Percentiles rank a stretch among this genome's conserved stretches.
Conservation (phyloP, 1,140 invertebrate genomes). For the Drosophila guanche region DNA sequence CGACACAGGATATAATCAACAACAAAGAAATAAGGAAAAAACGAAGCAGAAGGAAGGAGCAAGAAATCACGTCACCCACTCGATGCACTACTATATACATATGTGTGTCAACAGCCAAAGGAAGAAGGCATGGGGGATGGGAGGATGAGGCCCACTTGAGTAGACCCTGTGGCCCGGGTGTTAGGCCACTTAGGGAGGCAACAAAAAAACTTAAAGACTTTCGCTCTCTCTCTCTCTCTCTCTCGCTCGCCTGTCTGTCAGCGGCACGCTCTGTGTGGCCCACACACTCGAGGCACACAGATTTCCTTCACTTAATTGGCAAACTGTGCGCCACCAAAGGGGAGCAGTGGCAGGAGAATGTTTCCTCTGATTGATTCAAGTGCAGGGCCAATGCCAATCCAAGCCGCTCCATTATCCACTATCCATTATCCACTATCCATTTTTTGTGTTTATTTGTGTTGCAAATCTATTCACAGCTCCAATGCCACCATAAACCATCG, state of each 20-base stretch:
- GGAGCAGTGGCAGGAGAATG: not conserved
- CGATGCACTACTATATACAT: slow-evolving; percentile 12
- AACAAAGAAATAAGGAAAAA: slow-evolving; percentile 25
- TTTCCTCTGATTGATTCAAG: slow-evolving; percentile 66
- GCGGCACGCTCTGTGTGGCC: slow-evolving; percentile 55
- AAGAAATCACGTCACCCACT: slow-evolving; percentile 62
- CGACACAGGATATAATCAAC: slow-evolving; percentile 68
- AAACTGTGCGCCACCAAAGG: slow-evolving; percentile 8
- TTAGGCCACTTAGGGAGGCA: slow-evolving; percentile 71
- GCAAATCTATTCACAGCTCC: slow-evolving; percentile 75
- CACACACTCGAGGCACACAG: slow-evolving; percentile 58
- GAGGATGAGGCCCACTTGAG: slow-evolving; percentile 53
- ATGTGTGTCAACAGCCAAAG: slow-evolving; percentile 65
- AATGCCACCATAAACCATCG: slow-evolving; percentile 67
- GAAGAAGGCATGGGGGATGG: slow-evolving; percentile 1
- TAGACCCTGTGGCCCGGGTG: slow-evolving; percentile 22
- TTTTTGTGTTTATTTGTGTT: slow-evolving; percentile 73
- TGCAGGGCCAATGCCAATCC: slow-evolving; percentile 50
- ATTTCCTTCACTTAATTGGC: slow-evolving; percentile 77
- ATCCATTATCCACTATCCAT: not conserved
- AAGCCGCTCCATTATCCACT: slow-evolving; percentile 2
- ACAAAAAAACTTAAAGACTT: slow-evolving; percentile 37
- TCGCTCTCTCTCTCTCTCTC: slow-evolving; percentile 8
- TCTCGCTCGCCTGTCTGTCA: slow-evolving; percentile 14
- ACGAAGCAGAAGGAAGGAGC: not conserved